A percentile compares a stretch with the other conserved stretches of the same genome.
Evolutionary conservation across 2,113 vertebrate species (phyloP).

Genomic region (Bungarus multicinctus): DNA sequence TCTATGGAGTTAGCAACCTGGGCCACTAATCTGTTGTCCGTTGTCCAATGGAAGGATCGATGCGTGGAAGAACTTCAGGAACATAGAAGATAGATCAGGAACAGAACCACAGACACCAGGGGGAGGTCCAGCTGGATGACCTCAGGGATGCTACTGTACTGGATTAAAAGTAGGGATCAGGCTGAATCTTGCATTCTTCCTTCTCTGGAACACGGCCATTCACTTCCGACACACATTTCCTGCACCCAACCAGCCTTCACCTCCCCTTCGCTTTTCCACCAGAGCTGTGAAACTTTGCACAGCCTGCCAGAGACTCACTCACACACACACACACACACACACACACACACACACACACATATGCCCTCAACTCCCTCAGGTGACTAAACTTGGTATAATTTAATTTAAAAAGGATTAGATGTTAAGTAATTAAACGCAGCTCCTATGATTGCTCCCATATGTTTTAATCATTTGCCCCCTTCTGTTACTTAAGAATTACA

Average conservation of each 20-base stretch:
- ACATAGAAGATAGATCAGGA: constrained; percentile 1
- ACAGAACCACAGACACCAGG: not conserved
- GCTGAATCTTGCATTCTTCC: not conserved
- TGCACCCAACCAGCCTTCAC: not conserved
- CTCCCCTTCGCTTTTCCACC: not conserved
- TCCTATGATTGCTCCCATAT: not conserved
- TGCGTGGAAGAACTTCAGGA: not conserved
- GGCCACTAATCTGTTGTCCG: too few relatives aligned
- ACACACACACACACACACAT: too few relatives aligned
- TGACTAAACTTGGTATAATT: not conserved
- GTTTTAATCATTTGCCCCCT: not conserved
- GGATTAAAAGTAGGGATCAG: not conserved
- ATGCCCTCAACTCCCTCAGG: not conserved
- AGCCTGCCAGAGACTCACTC: not conserved
- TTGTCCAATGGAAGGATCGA: not conserved
- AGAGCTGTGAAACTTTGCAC: not conserved
- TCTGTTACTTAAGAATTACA: not conserved
- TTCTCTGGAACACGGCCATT: not conserved
- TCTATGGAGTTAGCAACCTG: too few relatives aligned
- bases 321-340: too few relatives aligned
- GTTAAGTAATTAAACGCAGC: not conserved
- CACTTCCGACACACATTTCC: not conserved
- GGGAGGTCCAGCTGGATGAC: not conserved
- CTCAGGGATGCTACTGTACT: not conserved
- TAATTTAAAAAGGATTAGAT: not conserved